phyloP scores from a whole-genome alignment of 2,113 vertebrate species.

The Pica pica region DNA sequence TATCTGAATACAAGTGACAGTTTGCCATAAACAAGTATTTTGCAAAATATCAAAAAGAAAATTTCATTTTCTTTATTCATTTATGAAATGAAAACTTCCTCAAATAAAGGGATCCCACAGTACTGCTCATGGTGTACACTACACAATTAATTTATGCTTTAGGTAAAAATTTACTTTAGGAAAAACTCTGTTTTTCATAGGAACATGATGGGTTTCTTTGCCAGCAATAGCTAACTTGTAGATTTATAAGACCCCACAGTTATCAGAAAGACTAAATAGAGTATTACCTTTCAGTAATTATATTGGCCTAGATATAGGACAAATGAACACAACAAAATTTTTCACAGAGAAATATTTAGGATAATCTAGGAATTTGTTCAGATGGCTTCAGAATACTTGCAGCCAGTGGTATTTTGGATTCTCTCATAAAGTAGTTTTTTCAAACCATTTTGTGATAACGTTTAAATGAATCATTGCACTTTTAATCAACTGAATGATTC shows the following conservation, averaged over 20 bases:
- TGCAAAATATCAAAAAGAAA: background rate
- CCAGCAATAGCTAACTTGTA: background rate
- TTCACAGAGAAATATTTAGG: background rate
- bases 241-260: background rate
- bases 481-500: background rate
- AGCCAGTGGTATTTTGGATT: background rate
- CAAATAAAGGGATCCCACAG: background rate
- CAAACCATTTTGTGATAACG: background rate
- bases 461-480: background rate
- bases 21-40: conserved; percentile 31
- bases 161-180: background rate
- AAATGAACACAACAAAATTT: background rate
- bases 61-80: background rate
- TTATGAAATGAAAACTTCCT: background rate
- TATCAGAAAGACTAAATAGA: background rate
- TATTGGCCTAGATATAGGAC: background rate
- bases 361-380: background rate
- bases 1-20: conserved; percentile 4
- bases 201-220: background rate
- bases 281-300: background rate
- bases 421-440: background rate
- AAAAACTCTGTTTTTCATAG: background rate
- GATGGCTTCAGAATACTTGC: background rate
- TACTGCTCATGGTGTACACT: background rate
- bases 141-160: background rate